Conservation (phyloP, 2,113 vertebrate species). For the Perognathus longimembris region DNA sequence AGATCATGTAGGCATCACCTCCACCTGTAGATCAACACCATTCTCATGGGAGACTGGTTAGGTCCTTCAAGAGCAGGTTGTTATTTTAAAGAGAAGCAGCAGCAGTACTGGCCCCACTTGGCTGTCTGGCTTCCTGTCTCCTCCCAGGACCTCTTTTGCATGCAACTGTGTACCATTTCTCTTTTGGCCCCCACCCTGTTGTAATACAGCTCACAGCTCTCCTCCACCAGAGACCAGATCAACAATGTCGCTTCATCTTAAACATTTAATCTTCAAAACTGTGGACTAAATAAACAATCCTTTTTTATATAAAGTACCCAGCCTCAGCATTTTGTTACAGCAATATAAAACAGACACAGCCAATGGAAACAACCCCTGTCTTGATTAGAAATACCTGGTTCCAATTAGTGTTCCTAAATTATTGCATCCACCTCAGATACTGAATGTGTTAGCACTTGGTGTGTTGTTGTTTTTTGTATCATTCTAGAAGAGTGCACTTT, state of each 20-base stretch:
- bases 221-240: not conserved
- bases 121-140: not conserved
- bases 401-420: slow-evolving; percentile 17
- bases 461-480: too few relatives aligned
- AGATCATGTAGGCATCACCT: not conserved
- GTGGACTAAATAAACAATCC: not conserved
- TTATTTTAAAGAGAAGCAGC: not conserved
- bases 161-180: not conserved
- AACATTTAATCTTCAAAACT: not conserved
- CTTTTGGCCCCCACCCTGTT: not conserved
- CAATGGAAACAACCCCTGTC: not conserved
- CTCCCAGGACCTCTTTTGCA: not conserved
- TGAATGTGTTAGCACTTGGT: not conserved
- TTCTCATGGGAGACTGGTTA: not conserved
- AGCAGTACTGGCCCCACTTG: not conserved
- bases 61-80: not conserved
- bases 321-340: not conserved
- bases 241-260: not conserved
- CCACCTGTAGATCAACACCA: not conserved
- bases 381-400: not conserved
- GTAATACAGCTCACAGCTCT: not conserved
- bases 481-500: too few relatives aligned
- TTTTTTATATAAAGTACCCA: not conserved
- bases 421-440: not conserved
- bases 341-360: not conserved